phyloP scores from a whole-genome alignment of 2,888 invertebrate species.

The Philopedon plagiatum region DNA sequence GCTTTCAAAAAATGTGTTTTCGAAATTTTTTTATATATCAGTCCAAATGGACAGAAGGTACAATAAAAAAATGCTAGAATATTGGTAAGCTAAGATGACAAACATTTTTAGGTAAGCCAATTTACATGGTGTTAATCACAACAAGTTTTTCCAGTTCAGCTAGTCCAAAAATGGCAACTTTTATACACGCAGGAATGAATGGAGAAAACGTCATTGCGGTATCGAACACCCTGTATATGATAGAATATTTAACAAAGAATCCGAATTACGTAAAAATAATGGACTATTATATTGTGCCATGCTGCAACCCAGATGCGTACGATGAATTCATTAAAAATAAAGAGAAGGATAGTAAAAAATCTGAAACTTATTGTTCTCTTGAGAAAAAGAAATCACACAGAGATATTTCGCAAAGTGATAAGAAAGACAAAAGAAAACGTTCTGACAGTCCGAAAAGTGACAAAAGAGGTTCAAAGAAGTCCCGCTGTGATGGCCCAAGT shows the following conservation, averaged over 20 bases:
- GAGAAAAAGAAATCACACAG: not conserved
- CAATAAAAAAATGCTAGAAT: too few species aligned
- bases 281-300: constrained; percentile 58
- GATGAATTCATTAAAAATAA: constrained; percentile 40
- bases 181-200: constrained; percentile 57
- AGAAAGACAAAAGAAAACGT: not conserved
- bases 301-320: constrained; percentile 59
- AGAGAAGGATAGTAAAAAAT: not conserved
- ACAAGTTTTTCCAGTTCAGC: not conserved
- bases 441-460: not conserved
- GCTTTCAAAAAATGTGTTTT: too few species aligned
- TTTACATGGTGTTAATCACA: constrained; percentile 49
- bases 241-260: constrained; percentile 56
- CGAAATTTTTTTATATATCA: too few species aligned
- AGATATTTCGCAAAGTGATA: not conserved
- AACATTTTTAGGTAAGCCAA: constrained; percentile 49
- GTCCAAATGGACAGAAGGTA: too few species aligned
- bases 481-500: not conserved
- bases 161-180: constrained; percentile 41
- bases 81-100: too few species aligned
- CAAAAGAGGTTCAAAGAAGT: not conserved
- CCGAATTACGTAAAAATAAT: constrained; percentile 47
- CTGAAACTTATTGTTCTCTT: not conserved
- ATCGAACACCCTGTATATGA: constrained; percentile 55
- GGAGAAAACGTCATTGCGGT: constrained; percentile 55